Evolutionary conservation across 2,888 invertebrate species (phyloP).

Genomic region (Drosophila nigricruria): DNA sequence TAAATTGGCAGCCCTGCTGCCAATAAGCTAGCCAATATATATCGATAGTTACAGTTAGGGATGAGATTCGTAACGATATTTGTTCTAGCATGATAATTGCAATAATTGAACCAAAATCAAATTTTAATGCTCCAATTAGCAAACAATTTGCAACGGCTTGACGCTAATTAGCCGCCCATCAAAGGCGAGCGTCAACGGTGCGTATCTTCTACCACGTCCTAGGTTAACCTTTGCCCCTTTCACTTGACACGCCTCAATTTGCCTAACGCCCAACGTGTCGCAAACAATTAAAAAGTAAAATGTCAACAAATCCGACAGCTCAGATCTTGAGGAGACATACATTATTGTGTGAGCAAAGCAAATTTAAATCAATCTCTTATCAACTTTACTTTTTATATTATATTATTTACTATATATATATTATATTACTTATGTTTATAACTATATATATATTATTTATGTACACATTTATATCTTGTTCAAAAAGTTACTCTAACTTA

Average conservation of each 20-base stretch:
- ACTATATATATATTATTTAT: too few species aligned
- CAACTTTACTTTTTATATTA: too few species aligned
- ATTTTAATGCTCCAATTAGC: conserved; percentile 52
- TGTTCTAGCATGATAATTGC: background rate
- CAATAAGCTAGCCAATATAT: background rate
- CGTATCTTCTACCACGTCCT: conserved; percentile 44
- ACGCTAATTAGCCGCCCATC: conserved; percentile 68
- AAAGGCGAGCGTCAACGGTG: conserved; percentile 63
- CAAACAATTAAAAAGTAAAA: conserved; percentile 55
- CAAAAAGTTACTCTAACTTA: too few species aligned
- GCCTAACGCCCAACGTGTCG: conserved; percentile 44
- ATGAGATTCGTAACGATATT: background rate
- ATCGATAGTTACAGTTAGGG: background rate
- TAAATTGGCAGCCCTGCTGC: too few species aligned
- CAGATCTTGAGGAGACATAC: background rate
- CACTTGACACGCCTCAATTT: conserved; percentile 48
- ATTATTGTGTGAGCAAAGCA: background rate
- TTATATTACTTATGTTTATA: too few species aligned
- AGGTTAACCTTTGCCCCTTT: conserved; percentile 33
- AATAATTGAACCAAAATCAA: conserved; percentile 4
- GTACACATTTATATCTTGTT: too few species aligned
- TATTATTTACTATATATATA: too few species aligned
- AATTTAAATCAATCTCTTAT: background rate
- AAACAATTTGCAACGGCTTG: conserved; percentile 60
- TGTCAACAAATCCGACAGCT: background rate